These are phyloP conservation scores for Serrognathus titanus DNA, from an alignment of 2,888 invertebrate genomes.

Conservation along the genomic window DNA sequence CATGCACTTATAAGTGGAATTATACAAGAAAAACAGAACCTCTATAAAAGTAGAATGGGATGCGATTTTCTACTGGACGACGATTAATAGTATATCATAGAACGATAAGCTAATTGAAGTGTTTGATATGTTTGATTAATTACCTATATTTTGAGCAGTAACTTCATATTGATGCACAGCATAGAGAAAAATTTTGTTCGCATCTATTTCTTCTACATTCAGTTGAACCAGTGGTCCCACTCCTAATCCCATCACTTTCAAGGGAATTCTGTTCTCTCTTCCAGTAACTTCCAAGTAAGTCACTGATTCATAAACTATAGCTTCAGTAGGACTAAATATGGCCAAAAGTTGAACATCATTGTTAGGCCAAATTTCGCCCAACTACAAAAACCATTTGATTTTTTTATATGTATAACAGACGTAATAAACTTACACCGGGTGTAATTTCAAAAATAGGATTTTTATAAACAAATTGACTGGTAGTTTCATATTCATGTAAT, in stretches of 20 bases:
- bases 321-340: slow-evolving; percentile 55
- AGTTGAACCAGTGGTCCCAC: slow-evolving; percentile 57
- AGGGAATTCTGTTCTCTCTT: slow-evolving; percentile 50
- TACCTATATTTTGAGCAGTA: slow-evolving; percentile 56
- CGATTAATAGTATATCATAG: too few relatives aligned
- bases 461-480: slow-evolving; percentile 40
- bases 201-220: slow-evolving; percentile 56
- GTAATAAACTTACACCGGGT: not conserved
- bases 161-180: slow-evolving; percentile 61
- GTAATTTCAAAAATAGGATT: slow-evolving; percentile 48
- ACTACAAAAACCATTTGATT: slow-evolving; percentile 40
- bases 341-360: slow-evolving; percentile 53
- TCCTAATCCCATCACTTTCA: slow-evolving; percentile 55
- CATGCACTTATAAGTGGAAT: too few relatives aligned
- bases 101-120: too few relatives aligned
- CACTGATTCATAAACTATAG: slow-evolving; percentile 51
- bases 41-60: too few relatives aligned
- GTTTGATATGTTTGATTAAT: too few relatives aligned
- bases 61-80: too few relatives aligned
- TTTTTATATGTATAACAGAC: not conserved
- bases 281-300: slow-evolving; percentile 62
- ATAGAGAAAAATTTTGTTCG: slow-evolving; percentile 57
- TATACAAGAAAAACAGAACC: too few relatives aligned
- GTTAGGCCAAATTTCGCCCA: slow-evolving; percentile 59
- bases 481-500: slow-evolving; percentile 34